Percentiles rank a stretch among this genome's conserved stretches.
Evolutionary conservation across 2,888 invertebrate species (phyloP).

Genomic region (Arctia plantaginis): DNA sequence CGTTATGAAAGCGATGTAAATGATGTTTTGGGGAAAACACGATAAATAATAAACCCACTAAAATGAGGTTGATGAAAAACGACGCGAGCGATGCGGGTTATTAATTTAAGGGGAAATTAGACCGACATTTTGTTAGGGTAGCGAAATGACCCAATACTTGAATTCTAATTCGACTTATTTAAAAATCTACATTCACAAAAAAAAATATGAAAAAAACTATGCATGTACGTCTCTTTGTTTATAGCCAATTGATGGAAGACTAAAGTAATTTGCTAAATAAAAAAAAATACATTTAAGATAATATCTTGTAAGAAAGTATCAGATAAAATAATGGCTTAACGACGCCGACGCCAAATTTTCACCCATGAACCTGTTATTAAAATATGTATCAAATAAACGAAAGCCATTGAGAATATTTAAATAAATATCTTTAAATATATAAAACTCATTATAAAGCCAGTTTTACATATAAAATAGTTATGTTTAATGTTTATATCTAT

Average conservation of each 20-base stretch:
- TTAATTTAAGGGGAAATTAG: conserved; percentile 78
- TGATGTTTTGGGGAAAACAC: conserved; percentile 77
- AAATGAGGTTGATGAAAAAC: conserved; percentile 80
- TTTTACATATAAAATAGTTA: conserved; percentile 1
- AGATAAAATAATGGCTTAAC: background rate
- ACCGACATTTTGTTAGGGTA: conserved; percentile 68
- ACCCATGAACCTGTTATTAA: background rate
- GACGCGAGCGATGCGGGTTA: conserved; percentile 73
- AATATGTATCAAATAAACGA: background rate
- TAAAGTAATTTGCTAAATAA: background rate
- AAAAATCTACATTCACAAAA: background rate
- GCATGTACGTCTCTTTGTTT: background rate
- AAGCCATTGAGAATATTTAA: background rate
- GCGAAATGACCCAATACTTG: conserved; percentile 58
- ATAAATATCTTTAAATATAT: background rate
- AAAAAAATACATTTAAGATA: background rate
- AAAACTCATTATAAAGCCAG: conserved; percentile 1
- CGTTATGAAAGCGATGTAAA: conserved; percentile 81
- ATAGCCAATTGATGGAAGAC: background rate
- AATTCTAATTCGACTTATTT: conserved; percentile 50
- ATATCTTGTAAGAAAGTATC: background rate
- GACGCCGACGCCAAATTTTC: background rate
- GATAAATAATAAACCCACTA: conserved; percentile 80
- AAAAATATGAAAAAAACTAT: background rate
- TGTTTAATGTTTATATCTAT: conserved; percentile 3